phyloP scores from a whole-genome alignment of 2,888 invertebrate genomes.

The Caenorhabditis auriculariae region DNA sequence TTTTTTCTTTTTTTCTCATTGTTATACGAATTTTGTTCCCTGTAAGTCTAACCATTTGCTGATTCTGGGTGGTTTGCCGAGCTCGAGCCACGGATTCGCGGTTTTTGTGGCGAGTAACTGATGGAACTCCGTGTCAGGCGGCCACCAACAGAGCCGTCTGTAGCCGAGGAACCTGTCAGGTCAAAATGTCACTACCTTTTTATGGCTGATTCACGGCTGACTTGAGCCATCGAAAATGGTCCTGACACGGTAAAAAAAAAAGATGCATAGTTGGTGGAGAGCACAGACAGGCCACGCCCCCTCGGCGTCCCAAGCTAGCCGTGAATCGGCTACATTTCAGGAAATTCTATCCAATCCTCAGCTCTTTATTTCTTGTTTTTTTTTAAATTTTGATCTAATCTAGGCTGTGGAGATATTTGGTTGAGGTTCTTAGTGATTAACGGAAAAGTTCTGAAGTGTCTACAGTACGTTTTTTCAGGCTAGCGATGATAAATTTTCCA shows the following conservation, averaged over 20 bases:
- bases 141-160: conserved; percentile 47
- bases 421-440: too few species aligned
- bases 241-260: background rate
- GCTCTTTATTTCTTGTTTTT: too few species aligned
- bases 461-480: background rate
- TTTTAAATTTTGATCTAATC: too few species aligned
- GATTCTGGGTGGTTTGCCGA: conserved; percentile 48
- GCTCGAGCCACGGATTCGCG: conserved; percentile 26
- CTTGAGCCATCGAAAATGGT: too few species aligned
- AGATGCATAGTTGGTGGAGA: background rate
- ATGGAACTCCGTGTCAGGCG: conserved; percentile 39
- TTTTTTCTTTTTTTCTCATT: too few species aligned
- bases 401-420: too few species aligned
- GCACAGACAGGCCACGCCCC: too few species aligned
- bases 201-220: conserved; percentile 15
- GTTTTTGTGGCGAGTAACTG: conserved; percentile 44
- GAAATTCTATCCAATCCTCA: too few species aligned
- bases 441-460: background rate
- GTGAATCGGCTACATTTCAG: too few species aligned
- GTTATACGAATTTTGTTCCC: too few species aligned
- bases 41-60: conserved; percentile 4
- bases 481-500: too few species aligned
- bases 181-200: conserved; percentile 7
- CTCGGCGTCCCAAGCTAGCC: too few species aligned
- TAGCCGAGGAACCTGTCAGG: conserved; percentile 34